Evolutionary conservation across 2,888 invertebrate genomes (phyloP).

Genomic region (Brachyptera putata): DNA sequence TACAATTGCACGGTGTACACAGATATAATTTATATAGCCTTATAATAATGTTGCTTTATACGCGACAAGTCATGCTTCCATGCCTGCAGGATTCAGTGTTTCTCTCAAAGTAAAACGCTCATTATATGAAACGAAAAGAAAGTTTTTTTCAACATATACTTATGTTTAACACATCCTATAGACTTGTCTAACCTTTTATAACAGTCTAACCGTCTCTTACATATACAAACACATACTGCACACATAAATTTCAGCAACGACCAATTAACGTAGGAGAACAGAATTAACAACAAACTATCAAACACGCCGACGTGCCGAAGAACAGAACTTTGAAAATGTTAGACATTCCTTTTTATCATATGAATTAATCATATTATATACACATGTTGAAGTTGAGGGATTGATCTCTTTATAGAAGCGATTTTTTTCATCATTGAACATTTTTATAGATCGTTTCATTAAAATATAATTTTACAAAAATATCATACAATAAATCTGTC

Average conservation of each 20-base stretch:
- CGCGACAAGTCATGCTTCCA: slow-evolving; percentile 10
- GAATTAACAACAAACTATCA: slow-evolving; percentile 14
- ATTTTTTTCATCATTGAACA: no score
- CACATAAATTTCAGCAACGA: slow-evolving; percentile 25
- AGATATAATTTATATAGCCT: not conserved
- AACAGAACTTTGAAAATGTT: slow-evolving; percentile 2
- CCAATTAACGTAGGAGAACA: slow-evolving; percentile 24
- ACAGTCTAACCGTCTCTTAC: no score
- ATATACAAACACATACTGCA: slow-evolving; percentile 19
- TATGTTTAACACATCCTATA: slow-evolving; percentile 23
- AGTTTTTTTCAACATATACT: slow-evolving; percentile 9
- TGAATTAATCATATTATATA: no score
- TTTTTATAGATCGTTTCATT: no score
- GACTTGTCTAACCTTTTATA: no score
- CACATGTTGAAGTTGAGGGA: no score
- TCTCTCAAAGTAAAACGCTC: slow-evolving; percentile 17
- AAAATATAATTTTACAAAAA: no score
- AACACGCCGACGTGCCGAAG: slow-evolving; percentile 1
- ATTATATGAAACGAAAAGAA: no score
- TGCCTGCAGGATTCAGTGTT: not conserved
- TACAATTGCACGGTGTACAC: no score
- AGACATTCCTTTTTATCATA: not conserved
- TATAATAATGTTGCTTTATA: not conserved
- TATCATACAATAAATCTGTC: no score
- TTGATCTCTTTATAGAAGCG: no score